Percentiles rank a stretch among this genome's conserved stretches.
These are phyloP conservation scores for Tringa solitaria DNA, from an alignment of 2,113 vertebrate species.

Conservation along the genomic window DNA sequence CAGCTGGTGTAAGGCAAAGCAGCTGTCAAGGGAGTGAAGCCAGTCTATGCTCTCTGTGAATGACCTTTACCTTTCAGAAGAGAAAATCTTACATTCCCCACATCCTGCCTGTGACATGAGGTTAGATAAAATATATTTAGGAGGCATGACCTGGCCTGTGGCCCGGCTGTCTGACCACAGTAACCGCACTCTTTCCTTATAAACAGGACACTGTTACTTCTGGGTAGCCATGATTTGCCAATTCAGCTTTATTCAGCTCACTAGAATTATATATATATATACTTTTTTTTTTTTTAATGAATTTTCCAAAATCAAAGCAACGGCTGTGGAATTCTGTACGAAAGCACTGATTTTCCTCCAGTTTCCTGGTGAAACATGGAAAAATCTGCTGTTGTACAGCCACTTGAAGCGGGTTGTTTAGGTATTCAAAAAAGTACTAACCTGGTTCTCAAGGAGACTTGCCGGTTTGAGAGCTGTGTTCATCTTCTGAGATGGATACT, in stretches of 20 bases:
- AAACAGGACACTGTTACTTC: slow-evolving; percentile 43
- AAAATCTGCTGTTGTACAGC: neutral
- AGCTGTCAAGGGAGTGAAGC: neutral
- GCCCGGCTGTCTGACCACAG: slow-evolving; percentile 32
- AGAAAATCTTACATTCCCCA: slow-evolving; percentile 4
- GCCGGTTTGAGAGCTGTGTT: neutral
- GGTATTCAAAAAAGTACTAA: neutral
- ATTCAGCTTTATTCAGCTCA: slow-evolving; percentile 6
- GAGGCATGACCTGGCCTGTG: slow-evolving; percentile 39
- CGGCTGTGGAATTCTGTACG: neutral
- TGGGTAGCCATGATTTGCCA: slow-evolving; percentile 32
- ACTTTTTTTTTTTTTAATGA: neutral
- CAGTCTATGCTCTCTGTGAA: neutral
- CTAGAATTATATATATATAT: neutral
- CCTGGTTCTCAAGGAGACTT: neutral
- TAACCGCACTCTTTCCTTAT: slow-evolving; percentile 26
- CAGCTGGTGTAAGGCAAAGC: neutral
- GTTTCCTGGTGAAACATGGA: neutral
- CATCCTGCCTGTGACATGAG: slow-evolving; percentile 27
- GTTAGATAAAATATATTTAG: slow-evolving; percentile 43
- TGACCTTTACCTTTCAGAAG: neutral
- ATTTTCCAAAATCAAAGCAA: slow-evolving; percentile 3
- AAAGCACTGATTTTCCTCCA: neutral
- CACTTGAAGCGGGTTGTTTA: neutral
- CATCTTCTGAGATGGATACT: neutral